phyloP scores from a whole-genome alignment of 2,113 vertebrate genomes.

The Boulengeromyrus knoepffleri region DNA sequence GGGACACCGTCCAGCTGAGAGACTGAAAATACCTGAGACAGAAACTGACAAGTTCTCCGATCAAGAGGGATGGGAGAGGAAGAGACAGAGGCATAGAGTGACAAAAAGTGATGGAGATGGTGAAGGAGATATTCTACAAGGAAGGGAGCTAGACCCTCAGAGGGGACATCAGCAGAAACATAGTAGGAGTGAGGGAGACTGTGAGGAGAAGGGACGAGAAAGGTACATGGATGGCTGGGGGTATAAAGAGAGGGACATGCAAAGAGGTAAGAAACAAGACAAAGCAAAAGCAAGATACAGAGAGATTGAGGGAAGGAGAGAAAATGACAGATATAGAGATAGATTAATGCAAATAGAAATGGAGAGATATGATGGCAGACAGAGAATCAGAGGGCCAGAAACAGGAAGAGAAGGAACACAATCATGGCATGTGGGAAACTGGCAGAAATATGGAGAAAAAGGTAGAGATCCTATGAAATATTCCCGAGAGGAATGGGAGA shows the following conservation, averaged over 20 bases:
- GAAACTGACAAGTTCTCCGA: slow-evolving; percentile 35
- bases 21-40: slow-evolving; percentile 11
- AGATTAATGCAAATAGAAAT: not conserved
- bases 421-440: not conserved
- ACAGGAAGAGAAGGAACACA: not conserved
- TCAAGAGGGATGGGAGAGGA: slow-evolving; percentile 30
- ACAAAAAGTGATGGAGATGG: slow-evolving; percentile 53
- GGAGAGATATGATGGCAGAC: slow-evolving; percentile 19
- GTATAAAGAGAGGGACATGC: slow-evolving; percentile 25
- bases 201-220: slow-evolving; percentile 1
- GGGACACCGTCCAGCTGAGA: slow-evolving; percentile 26
- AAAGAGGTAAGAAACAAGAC: slow-evolving; percentile 12
- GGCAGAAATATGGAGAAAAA: slow-evolving; percentile 8
- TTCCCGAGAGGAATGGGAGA: slow-evolving; percentile 12
- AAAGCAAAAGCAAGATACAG: not conserved
- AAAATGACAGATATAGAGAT: slow-evolving; percentile 7
- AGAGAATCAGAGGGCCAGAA: slow-evolving; percentile 16
- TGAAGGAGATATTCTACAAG: slow-evolving; percentile 38
- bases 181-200: slow-evolving; percentile 51
- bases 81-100: slow-evolving; percentile 28
- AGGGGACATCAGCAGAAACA: slow-evolving; percentile 30
- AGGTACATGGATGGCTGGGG: slow-evolving; percentile 5
- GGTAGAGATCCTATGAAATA: slow-evolving; percentile 23
- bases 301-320: slow-evolving; percentile 19
- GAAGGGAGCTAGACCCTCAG: slow-evolving; percentile 28